Conservation (phyloP, 2,113 vertebrate species). For the Sinocyclocheilus maitianheensis region DNA sequence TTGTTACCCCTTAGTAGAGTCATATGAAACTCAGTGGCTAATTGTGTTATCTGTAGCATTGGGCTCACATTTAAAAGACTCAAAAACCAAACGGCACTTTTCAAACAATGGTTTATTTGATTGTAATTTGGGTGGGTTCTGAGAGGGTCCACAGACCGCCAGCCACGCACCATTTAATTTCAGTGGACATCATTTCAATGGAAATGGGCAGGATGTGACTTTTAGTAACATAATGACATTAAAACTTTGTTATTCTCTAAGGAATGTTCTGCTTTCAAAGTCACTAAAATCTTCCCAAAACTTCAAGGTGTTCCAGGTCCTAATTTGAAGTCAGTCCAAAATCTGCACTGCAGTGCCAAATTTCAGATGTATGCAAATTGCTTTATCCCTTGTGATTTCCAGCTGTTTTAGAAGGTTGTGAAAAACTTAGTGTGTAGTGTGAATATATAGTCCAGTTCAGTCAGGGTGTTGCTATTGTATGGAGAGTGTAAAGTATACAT, state of each 20-base stretch:
- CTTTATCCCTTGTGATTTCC: background rate
- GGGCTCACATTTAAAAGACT: background rate
- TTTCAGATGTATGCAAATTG: background rate
- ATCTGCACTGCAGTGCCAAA: background rate
- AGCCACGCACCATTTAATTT: background rate
- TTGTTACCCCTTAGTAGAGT: background rate
- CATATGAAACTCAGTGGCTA: background rate
- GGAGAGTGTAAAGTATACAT: background rate
- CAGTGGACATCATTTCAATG: background rate
- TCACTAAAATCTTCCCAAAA: background rate
- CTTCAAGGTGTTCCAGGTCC: background rate
- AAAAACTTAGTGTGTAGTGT: background rate
- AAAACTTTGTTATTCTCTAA: background rate
- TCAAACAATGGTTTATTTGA: background rate
- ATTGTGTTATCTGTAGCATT: background rate
- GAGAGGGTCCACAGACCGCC: background rate
- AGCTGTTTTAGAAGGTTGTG: background rate
- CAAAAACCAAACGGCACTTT: background rate
- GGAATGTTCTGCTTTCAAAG: slow-evolving; percentile 8
- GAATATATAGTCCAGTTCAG: background rate
- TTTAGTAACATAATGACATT: background rate
- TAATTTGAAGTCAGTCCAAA: background rate
- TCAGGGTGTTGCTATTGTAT: background rate
- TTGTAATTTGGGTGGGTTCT: background rate
- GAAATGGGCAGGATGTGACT: background rate